Conservation (phyloP, 1,140 invertebrate species). For the Pseudobourletiella spinata region DNA sequence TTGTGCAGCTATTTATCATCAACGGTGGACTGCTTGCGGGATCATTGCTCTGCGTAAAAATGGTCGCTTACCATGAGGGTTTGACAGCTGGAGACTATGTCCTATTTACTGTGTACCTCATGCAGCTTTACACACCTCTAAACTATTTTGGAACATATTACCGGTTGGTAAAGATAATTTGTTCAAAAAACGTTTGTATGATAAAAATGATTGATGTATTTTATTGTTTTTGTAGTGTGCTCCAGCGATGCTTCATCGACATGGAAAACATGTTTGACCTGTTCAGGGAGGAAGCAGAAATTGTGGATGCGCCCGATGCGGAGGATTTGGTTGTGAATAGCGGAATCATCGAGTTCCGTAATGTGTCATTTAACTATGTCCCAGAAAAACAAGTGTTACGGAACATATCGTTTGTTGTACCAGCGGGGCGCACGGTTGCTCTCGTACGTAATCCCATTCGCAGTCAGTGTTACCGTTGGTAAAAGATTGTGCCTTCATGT, state of each 20-base stretch:
- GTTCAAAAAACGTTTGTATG: neutral
- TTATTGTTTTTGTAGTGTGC: slow-evolving; percentile 55
- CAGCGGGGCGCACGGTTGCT: slow-evolving; percentile 81
- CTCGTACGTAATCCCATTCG: slow-evolving; percentile 53
- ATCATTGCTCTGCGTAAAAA: slow-evolving; percentile 49
- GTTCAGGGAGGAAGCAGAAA: slow-evolving; percentile 73
- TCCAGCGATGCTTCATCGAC: slow-evolving; percentile 94
- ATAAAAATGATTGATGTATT: neutral
- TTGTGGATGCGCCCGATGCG: slow-evolving; percentile 70
- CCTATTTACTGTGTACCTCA: slow-evolving; percentile 52
- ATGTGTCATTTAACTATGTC: slow-evolving; percentile 81
- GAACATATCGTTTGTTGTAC: slow-evolving; percentile 76
- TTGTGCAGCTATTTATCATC: slow-evolving; percentile 47
- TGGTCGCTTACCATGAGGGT: slow-evolving; percentile 40
- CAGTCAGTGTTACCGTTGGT: neutral
- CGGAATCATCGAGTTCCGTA: slow-evolving; percentile 76
- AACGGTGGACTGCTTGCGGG: slow-evolving; percentile 48
- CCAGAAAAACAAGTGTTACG: slow-evolving; percentile 71
- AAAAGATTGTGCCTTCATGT: slow-evolving; percentile 1
- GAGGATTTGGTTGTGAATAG: slow-evolving; percentile 51
- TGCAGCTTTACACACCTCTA: slow-evolving; percentile 53
- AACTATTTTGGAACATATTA: slow-evolving; percentile 60
- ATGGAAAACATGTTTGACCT: slow-evolving; percentile 99
- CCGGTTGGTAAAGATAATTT: slow-evolving; percentile 39
- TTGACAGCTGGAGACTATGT: slow-evolving; percentile 56